Percentiles rank a stretch among this genome's conserved stretches.
Conservation (phyloP, 1,140 invertebrate genomes). For the Thaumetopoea pityocampa region DNA sequence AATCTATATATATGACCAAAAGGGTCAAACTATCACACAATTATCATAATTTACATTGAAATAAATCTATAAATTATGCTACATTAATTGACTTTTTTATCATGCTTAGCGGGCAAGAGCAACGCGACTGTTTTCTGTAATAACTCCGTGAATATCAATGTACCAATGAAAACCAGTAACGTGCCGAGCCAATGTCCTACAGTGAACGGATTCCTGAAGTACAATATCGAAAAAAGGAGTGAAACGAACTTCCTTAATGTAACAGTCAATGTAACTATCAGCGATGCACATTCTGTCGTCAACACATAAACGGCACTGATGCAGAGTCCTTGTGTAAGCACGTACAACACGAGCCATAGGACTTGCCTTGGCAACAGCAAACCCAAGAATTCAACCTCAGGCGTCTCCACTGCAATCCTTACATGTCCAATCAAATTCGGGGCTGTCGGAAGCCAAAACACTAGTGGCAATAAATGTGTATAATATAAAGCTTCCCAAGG, state of each 20-base stretch:
- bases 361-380: constrained; percentile 84
- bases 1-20: no score
- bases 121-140: constrained; percentile 59
- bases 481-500: constrained; percentile 96
- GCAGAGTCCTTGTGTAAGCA: constrained; percentile 95
- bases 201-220: constrained; percentile 97
- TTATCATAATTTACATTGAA: not conserved
- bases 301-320: constrained; percentile 96
- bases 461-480: constrained; percentile 93
- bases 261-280: constrained; percentile 96
- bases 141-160: constrained; percentile 93
- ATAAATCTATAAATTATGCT: constrained; percentile 7
- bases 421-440: constrained; percentile 87
- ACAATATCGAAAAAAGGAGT: constrained; percentile 95
- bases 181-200: constrained; percentile 95
- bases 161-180: constrained; percentile 93
- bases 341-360: constrained; percentile 89
- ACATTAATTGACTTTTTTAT: constrained; percentile 35
- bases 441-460: constrained; percentile 87
- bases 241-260: constrained; percentile 97
- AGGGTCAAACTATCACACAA: no score
- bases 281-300: constrained; percentile 94
- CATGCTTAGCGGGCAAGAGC: constrained; percentile 37
- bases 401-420: constrained; percentile 77
- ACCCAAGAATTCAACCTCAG: constrained; percentile 69